These are phyloP conservation scores for Pachyuromys duprasi DNA, from an alignment of 2,797 vertebrate genomes.

Conservation along the genomic window DNA sequence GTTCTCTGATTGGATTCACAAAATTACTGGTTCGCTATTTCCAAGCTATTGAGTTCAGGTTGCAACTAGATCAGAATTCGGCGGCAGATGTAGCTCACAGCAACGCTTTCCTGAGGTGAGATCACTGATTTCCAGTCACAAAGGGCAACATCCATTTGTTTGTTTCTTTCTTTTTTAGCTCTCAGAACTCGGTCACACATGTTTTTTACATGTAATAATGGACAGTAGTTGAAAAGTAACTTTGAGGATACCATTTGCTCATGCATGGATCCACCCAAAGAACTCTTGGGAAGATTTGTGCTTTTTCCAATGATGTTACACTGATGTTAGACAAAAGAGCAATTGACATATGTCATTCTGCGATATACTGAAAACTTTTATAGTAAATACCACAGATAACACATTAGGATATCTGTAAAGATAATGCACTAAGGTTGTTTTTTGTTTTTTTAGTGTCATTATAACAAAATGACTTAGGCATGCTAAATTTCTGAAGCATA, in stretches of 20 bases:
- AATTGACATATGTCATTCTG: background rate
- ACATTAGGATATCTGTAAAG: constrained; percentile 9
- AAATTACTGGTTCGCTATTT: constrained; percentile 87
- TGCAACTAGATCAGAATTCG: constrained; percentile 82
- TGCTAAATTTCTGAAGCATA: background rate
- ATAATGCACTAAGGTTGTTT: background rate
- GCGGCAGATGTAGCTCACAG: constrained; percentile 76
- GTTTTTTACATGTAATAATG: constrained; percentile 55
- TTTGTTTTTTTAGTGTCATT: background rate
- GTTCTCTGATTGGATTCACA: constrained; percentile 88
- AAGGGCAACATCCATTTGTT: constrained; percentile 63
- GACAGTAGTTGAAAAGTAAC: constrained; percentile 54
- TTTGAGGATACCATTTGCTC: constrained; percentile 16
- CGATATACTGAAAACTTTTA: constrained; percentile 24
- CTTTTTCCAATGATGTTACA: constrained; percentile 25
- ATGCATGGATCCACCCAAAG: background rate
- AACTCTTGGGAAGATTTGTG: constrained; percentile 6
- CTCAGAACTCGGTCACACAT: constrained; percentile 83
- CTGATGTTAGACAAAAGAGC: constrained; percentile 41
- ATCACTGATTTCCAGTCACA: constrained; percentile 84
- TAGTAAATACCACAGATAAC: background rate
- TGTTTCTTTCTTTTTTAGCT: constrained; percentile 77
- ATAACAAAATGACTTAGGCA: background rate
- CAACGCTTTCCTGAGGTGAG: constrained; percentile 83
- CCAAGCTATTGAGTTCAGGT: constrained; percentile 84